Evolutionary conservation across 2,113 vertebrate species (phyloP).

Genomic region (Pelobates fuscus): DNA sequence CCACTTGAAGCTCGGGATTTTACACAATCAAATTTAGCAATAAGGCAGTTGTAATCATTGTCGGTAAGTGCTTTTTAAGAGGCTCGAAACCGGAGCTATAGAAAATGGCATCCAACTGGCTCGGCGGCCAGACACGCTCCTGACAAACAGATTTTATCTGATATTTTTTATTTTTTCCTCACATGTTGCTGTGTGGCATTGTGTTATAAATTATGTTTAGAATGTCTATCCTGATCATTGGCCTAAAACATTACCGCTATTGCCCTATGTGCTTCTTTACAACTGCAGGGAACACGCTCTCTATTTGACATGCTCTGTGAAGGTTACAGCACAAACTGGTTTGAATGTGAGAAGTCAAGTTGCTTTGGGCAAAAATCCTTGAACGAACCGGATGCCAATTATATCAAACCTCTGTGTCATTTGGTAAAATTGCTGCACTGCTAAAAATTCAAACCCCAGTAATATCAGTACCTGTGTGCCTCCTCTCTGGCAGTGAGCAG

Average conservation of each 20-base stretch:
- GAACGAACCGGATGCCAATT: neutral
- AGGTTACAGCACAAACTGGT: neutral
- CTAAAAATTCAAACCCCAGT: neutral
- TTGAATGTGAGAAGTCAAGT: neutral
- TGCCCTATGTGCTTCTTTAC: neutral
- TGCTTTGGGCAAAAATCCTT: neutral
- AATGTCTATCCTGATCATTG: neutral
- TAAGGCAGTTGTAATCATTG: too few relatives aligned
- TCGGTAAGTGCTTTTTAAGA: too few relatives aligned
- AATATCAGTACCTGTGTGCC: conserved; percentile 79
- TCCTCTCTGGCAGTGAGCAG: conserved; percentile 81
- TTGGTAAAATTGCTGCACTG: neutral
- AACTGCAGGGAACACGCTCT: neutral
- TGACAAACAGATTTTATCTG: too few relatives aligned
- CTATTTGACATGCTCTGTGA: neutral
- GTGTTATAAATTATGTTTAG: too few relatives aligned
- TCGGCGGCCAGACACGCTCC: too few relatives aligned
- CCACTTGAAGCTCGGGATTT: too few relatives aligned
- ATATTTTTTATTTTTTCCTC: too few relatives aligned
- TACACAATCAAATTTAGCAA: too few relatives aligned
- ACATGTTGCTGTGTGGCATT: too few relatives aligned
- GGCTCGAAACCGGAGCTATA: too few relatives aligned
- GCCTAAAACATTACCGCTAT: neutral
- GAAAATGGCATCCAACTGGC: too few relatives aligned
- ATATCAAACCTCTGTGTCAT: neutral